Base-by-base conservation (phyloP, 2,888 invertebrate species). In the Netelia fuscicornis region DNA sequence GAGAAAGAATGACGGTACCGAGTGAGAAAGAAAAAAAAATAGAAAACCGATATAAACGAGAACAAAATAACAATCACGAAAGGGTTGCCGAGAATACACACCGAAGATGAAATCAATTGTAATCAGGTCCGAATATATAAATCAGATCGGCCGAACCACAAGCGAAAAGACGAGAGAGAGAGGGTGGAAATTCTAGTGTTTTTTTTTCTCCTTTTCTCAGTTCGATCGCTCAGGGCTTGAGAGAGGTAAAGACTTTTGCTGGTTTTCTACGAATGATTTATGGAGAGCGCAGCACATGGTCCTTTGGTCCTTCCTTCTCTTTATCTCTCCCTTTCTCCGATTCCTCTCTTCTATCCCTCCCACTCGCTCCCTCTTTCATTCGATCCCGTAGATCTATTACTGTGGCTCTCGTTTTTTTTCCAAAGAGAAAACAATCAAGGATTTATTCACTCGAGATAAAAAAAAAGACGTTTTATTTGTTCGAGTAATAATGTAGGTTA, bases 41-140 rank as follows among this genome's bases (percentile, higher is more conserved):
- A 48, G 48, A 44, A 20, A 60, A 48, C 8, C 9, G 13, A 58
- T 52, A 44, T 11, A 81, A 75, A 80, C 42, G 58, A 75, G 58
- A 79, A 83, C 78, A 70, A 78, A 78, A 83, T 68, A 83, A 60
- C 42, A 44, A 70, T 68, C 52, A 54, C 10, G 23, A 23, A 20
- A 17, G 67, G 25, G 60, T 17, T 8, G 37, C 30, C 64, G 65
- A 67, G 81, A 75, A 70, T 65, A 78, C 67, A 67, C 68, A 72
- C 64, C 82, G 83, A 81, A 89, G 87, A 87, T 89, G 85, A 90
- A 91, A 92, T 92, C 92, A 91, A 91, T 91, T 90, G 91, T 89
- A 91, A 92, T 91, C 90, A 90, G 90, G 89, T 84, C 82, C 83
- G 87, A 83, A 87, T 70, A 78, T 89, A 91, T 91, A 90, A 91